phyloP scores from a whole-genome alignment of 2,797 vertebrate genomes.

The Setipinna tenuifilis region DNA sequence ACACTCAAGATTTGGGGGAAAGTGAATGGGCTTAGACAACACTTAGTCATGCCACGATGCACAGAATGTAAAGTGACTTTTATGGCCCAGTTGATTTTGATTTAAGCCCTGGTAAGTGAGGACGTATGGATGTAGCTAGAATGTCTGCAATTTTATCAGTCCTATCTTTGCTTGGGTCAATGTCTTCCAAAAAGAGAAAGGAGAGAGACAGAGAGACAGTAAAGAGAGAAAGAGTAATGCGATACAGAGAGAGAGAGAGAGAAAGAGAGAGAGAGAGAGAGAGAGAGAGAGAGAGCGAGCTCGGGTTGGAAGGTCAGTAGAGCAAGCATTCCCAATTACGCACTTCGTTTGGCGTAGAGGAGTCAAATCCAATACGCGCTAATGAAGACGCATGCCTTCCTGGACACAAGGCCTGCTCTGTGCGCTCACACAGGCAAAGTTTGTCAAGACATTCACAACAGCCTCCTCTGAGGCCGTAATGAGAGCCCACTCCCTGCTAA shows the following conservation, averaged over 20 bases:
- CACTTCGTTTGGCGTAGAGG: neutral
- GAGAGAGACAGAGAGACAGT: neutral
- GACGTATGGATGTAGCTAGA: slow-evolving; percentile 10
- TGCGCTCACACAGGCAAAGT: slow-evolving; percentile 32
- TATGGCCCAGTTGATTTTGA: neutral
- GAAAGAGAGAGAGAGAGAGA: neutral
- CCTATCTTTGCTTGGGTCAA: neutral
- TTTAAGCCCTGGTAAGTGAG: slow-evolving; percentile 20
- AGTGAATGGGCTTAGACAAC: neutral
- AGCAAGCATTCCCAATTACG: slow-evolving; percentile 24
- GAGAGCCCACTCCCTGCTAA: slow-evolving; percentile 26
- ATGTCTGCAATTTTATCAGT: neutral
- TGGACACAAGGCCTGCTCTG: slow-evolving; percentile 14
- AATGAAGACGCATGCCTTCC: slow-evolving; percentile 25
- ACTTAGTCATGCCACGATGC: slow-evolving; percentile 2
- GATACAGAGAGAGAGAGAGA: neutral
- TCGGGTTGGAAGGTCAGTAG: neutral
- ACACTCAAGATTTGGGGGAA: slow-evolving; percentile 19
- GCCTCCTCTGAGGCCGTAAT: slow-evolving; percentile 33
- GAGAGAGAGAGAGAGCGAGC: neutral
- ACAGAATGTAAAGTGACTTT: neutral
- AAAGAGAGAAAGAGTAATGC: neutral
- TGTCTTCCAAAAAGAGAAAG: neutral
- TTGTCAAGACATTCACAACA: slow-evolving; percentile 33
- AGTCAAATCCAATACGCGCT: slow-evolving; percentile 27